Conservation (phyloP, 2,888 invertebrate species). For the Unio pictorum region DNA sequence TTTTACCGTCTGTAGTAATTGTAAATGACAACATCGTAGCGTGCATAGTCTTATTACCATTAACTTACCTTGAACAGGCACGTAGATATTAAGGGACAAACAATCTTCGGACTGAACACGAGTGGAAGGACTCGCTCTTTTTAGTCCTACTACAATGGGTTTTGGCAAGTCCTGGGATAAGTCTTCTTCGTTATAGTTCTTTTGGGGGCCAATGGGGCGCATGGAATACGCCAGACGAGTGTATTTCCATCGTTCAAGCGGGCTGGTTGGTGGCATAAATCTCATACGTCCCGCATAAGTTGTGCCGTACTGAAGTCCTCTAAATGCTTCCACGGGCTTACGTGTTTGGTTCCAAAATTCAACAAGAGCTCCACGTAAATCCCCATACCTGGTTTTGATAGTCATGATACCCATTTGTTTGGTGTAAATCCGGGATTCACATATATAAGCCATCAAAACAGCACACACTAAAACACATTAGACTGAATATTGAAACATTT, state of each 20-base stretch:
- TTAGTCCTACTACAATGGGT: constrained; percentile 90
- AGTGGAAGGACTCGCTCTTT: constrained; percentile 79
- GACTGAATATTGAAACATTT: no score
- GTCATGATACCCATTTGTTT: constrained; percentile 70
- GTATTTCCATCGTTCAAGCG: constrained; percentile 86
- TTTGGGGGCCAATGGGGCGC: constrained; percentile 90
- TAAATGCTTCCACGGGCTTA: constrained; percentile 86
- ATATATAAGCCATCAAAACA: no score
- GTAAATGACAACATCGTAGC: no score
- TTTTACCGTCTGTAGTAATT: no score
- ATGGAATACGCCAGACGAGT: constrained; percentile 79
- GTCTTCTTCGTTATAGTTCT: constrained; percentile 84
- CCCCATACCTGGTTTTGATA: constrained; percentile 88
- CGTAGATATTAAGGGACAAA: constrained; percentile 94
- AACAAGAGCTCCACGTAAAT: constrained; percentile 79
- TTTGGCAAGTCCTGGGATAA: constrained; percentile 81
- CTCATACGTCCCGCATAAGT: constrained; percentile 89
- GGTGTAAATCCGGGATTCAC: no score
- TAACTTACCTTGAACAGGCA: constrained; percentile 75
- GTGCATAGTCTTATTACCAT: no score
- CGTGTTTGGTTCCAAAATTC: constrained; percentile 35
- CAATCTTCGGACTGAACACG: constrained; percentile 97
- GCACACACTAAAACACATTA: no score
- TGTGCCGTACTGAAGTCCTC: constrained; percentile 93
- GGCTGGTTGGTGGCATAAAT: constrained; percentile 96